A percentile compares a stretch with the other conserved stretches of the same genome.
phyloP scores from a whole-genome alignment of 2,797 vertebrate species.

The Cynodonichthys magdalenae region DNA sequence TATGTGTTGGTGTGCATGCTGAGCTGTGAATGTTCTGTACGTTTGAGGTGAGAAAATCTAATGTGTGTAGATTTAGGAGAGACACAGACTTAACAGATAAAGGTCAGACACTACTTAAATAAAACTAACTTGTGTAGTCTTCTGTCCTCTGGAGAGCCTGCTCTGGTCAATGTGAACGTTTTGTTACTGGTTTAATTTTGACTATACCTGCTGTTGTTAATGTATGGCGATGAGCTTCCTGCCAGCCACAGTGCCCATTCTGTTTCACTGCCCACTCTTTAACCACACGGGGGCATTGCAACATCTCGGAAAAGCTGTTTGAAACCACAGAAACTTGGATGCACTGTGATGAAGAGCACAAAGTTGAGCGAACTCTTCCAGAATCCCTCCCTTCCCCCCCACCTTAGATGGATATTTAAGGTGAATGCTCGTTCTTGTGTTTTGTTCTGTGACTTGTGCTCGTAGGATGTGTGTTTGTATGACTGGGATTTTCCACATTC shows the following conservation, averaged over 20 bases:
- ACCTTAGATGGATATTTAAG: constrained; percentile 36
- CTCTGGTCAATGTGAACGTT: constrained; percentile 60
- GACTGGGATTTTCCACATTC: constrained; percentile 42
- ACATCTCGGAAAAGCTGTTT: constrained; percentile 57
- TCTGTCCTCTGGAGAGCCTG: constrained; percentile 57
- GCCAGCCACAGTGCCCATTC: constrained; percentile 78
- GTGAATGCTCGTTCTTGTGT: constrained; percentile 54
- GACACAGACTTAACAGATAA: constrained; percentile 47
- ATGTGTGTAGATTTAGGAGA: constrained; percentile 41
- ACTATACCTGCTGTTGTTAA: constrained; percentile 51
- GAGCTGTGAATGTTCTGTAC: constrained; percentile 48
- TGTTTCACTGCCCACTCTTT: constrained; percentile 76
- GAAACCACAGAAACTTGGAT: constrained; percentile 54
- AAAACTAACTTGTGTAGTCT: constrained; percentile 57
- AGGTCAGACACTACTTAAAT: constrained; percentile 51
- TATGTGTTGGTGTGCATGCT: constrained; percentile 52
- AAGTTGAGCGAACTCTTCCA: constrained; percentile 59
- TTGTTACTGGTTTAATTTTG: constrained; percentile 73
- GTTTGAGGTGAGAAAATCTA: constrained; percentile 41
- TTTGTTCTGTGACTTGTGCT: constrained; percentile 47
- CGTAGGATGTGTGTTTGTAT: constrained; percentile 41
- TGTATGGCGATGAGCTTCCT: constrained; percentile 79
- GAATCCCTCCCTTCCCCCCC: constrained; percentile 16
- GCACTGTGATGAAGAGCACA: constrained; percentile 75
- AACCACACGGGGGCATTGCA: constrained; percentile 62